Evolutionary conservation across 2,113 vertebrate genomes (phyloP).

Genomic region (Chamaea fasciata): DNA sequence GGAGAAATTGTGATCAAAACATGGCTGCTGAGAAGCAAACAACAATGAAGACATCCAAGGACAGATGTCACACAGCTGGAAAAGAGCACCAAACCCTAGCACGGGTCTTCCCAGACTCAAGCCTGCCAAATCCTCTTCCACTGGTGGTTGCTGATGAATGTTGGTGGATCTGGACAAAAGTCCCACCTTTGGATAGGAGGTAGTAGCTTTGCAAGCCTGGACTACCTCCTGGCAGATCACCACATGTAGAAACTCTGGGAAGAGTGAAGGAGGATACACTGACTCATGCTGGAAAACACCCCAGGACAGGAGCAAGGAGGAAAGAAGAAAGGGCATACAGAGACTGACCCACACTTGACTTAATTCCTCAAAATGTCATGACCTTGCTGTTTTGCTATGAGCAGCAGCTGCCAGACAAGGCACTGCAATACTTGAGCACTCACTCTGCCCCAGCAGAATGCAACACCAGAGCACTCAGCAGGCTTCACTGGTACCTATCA

Average conservation of each 20-base stretch:
- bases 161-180: not conserved
- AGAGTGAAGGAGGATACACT: not conserved
- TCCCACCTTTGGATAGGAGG: not conserved
- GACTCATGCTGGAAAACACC: not conserved
- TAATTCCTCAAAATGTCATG: not conserved
- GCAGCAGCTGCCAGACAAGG: not conserved
- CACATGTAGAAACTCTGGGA: not conserved
- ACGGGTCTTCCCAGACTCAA: not conserved
- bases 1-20: not conserved
- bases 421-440: accelerated
- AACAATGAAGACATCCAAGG: not conserved
- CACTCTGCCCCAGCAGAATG: not conserved
- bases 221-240: not conserved
- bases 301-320: not conserved
- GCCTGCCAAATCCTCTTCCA: not conserved
- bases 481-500: not conserved
- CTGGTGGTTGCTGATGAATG: not conserved
- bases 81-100: not conserved
- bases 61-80: accelerated
- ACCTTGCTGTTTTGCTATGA: not conserved
- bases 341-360: not conserved
- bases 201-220: not conserved
- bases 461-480: not conserved
- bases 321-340: not conserved
- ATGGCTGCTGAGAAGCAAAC: not conserved